Percentiles rank a stretch among this genome's conserved stretches.
phyloP scores from a whole-genome alignment of 2,113 vertebrate genomes.

The Grus americana region DNA sequence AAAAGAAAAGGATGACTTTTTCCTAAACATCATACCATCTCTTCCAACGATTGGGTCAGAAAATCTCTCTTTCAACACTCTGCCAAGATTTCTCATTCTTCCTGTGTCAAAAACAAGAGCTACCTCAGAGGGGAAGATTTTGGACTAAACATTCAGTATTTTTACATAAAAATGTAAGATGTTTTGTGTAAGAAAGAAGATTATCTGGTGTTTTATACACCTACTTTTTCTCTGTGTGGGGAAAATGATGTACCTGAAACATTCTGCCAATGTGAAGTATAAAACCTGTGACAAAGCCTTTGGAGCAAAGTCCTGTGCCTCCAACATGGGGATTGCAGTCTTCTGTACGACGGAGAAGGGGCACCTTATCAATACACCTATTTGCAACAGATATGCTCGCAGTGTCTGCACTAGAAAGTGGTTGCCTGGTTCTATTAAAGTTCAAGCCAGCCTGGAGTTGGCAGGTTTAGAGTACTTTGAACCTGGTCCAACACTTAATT shows the following conservation, averaged over 20 bases:
- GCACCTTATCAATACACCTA: not conserved
- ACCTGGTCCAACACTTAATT: slow-evolving; percentile 64
- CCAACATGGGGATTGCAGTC: not conserved
- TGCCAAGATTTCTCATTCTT: not conserved
- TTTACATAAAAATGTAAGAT: slow-evolving; percentile 5
- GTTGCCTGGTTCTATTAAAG: slow-evolving; percentile 55
- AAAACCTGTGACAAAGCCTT: not conserved
- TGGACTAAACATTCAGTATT: not conserved
- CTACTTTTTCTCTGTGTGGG: not conserved
- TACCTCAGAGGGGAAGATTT: not conserved
- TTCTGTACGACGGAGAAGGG: not conserved
- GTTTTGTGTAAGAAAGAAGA: slow-evolving; percentile 21
- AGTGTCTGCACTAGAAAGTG: slow-evolving; percentile 14
- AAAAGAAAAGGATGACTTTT: not conserved
- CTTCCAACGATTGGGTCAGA: not conserved
- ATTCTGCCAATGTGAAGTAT: not conserved
- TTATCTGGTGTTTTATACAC: slow-evolving; percentile 11
- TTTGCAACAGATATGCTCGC: not conserved
- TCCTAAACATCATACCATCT: not conserved
- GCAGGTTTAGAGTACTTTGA: slow-evolving; percentile 54
- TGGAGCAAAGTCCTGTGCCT: not conserved
- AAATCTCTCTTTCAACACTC: not conserved
- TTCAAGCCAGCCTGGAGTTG: slow-evolving; percentile 50
- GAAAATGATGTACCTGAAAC: not conserved
- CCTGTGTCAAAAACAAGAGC: not conserved